Base-by-base conservation (phyloP, 2,797 vertebrate genomes). In the Pseudomugil gertrudae region DNA sequence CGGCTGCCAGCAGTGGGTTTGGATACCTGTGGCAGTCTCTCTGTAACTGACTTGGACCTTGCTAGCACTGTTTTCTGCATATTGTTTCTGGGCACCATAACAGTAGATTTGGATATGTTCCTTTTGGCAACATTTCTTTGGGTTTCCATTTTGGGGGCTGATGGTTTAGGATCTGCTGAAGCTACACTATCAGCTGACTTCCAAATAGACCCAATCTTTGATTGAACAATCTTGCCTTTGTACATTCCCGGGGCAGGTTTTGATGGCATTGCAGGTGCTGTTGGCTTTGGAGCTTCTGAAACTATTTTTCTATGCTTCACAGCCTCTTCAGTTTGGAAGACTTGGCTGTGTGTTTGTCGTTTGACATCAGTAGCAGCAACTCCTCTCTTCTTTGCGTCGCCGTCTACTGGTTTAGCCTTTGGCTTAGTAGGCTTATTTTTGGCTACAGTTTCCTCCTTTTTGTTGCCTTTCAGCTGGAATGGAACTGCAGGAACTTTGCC, bases 201-300 rank as follows among this genome's bases (percentile, higher is more conserved):
- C 90, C 97, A 90, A 81, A 98, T 96, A 14, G 96, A 96, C 68
- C 96, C 96, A 35, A 99, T 90, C 88, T 97, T 99, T 21, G 97
- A 98, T 62, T 94, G 94, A 33, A 99, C 81, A 58, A 98, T 87
- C 78, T 86, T 96, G 54, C 97, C 97, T 87, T 94, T 96, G 58
- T 98, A 98, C 48, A 92, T 90, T 51, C 98, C 97, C 9, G 87
- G 95, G 5, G 91, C 85, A 38, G 87, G 72, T 79, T 93, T 97
- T 57, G 89, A 45, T 15, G 74, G 85, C 27, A 76, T 76, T 9
- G 60, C 79, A 0, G 32, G 6, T 26, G 73, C 17, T 33, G 80
- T 83, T 40, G 78, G 89, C 56, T 92, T 95, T 43, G 87, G 65
- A 38, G 92, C 92, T 65, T 94, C 93, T 74, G 70, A 66, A 32